Percentiles rank a stretch among this genome's conserved stretches.
Evolutionary conservation across 2,888 invertebrate genomes (phyloP).

Genomic region (Slavum lentiscoides): DNA sequence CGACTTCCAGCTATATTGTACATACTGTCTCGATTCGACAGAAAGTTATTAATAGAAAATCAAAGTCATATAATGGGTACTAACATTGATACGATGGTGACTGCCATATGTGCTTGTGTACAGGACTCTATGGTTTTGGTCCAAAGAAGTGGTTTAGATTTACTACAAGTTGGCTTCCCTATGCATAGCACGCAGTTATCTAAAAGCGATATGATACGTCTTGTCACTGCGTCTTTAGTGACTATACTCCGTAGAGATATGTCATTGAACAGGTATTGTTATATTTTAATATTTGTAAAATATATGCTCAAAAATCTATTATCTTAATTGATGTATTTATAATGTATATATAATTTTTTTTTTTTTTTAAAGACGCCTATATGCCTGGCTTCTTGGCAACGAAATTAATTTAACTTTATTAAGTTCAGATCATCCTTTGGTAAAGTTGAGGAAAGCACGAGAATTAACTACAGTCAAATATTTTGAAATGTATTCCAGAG

Average conservation of each 20-base stretch:
- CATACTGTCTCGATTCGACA: constrained; percentile 78
- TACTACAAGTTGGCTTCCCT: constrained; percentile 80
- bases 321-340: neutral
- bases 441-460: constrained; percentile 56
- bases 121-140: constrained; percentile 81
- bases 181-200: constrained; percentile 76
- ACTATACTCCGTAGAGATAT: constrained; percentile 82
- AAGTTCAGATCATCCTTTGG: constrained; percentile 59
- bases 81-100: constrained; percentile 80
- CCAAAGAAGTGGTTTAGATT: constrained; percentile 82
- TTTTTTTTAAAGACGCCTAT: constrained; percentile 67
- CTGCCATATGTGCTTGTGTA: constrained; percentile 76
- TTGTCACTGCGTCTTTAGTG: constrained; percentile 74
- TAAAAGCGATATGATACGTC: constrained; percentile 70
- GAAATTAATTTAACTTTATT: constrained; percentile 66
- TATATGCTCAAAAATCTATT: neutral
- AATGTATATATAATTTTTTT: neutral
- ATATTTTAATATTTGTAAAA: constrained; percentile 13
- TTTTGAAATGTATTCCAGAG: constrained; percentile 71
- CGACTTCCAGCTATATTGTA: constrained; percentile 81
- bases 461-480: constrained; percentile 62
- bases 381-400: constrained; percentile 80
- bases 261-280: constrained; percentile 76
- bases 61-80: constrained; percentile 82
- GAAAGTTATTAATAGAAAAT: constrained; percentile 76